These are phyloP conservation scores for Pelvicachromis taeniatus DNA, from an alignment of 2,113 vertebrate species.

Conservation along the genomic window DNA sequence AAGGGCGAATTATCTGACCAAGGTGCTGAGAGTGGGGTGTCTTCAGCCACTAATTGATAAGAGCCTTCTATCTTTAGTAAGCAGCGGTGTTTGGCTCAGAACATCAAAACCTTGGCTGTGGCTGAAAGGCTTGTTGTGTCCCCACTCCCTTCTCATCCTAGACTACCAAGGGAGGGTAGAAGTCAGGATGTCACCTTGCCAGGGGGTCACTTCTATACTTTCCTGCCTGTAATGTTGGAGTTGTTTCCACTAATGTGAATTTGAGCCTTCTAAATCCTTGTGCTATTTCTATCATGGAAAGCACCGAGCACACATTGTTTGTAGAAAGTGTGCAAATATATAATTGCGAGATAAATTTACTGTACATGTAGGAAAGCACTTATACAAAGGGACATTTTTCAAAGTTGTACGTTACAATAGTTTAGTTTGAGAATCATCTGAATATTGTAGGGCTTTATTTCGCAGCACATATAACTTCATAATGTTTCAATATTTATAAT, in stretches of 20 bases:
- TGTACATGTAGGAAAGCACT: neutral
- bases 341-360: neutral
- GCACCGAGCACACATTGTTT: neutral
- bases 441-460: neutral
- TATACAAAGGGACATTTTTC: neutral
- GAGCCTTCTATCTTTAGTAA: conserved; percentile 73
- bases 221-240: conserved; percentile 15
- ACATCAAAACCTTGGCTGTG: conserved; percentile 72
- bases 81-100: conserved; percentile 66
- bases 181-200: conserved; percentile 70
- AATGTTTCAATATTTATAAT: neutral
- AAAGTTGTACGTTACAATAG: neutral
- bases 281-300: neutral
- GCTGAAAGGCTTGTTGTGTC: conserved; percentile 64
- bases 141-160: conserved; percentile 46
- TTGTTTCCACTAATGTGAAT: conserved; percentile 38
- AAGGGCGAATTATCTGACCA: conserved; percentile 72
- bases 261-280: neutral
- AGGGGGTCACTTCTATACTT: conserved; percentile 55
- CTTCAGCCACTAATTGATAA: conserved; percentile 75
- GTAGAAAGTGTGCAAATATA: neutral
- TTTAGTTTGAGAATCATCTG: neutral
- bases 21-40: conserved; percentile 67
- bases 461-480: neutral
- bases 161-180: conserved; percentile 41